Evolutionary conservation across 2,113 vertebrate species (phyloP).

Genomic region (Pelmatolapia mariae): DNA sequence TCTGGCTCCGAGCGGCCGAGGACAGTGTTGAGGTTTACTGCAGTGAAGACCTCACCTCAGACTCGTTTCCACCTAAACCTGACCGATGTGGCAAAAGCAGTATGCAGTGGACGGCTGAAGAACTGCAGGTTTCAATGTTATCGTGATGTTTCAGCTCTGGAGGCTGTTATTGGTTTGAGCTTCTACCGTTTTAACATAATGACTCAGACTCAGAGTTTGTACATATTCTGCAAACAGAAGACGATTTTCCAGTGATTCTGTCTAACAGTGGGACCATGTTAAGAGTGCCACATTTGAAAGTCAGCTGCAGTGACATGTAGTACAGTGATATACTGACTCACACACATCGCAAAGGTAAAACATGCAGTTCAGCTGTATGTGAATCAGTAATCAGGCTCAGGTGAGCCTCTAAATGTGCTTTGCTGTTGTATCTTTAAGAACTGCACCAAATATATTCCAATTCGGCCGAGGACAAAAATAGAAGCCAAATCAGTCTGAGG

Average conservation of each 20-base stretch:
- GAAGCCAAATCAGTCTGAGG: constrained; percentile 34
- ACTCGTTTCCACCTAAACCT: not conserved
- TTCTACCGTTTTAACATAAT: fast-evolving
- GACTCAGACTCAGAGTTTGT: not conserved
- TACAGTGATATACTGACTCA: not conserved
- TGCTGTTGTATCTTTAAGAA: not conserved
- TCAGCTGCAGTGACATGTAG: not conserved
- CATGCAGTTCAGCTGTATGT: not conserved
- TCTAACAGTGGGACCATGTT: fast-evolving
- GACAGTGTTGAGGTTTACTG: not conserved
- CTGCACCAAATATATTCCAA: not conserved
- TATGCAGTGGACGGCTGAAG: not conserved
- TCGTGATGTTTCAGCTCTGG: not conserved
- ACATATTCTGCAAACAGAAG: not conserved
- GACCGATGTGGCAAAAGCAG: not conserved
- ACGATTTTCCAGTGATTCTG: not conserved
- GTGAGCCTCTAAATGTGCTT: not conserved
- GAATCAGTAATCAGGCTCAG: not conserved
- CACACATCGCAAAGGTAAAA: not conserved
- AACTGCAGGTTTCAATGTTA: not conserved
- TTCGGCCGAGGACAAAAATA: constrained; percentile 25
- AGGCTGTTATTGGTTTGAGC: not conserved
- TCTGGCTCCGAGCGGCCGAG: not conserved
- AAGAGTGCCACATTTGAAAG: not conserved
- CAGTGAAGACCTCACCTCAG: not conserved